phyloP scores from a whole-genome alignment of 2,113 vertebrate genomes.

The Campylomormyrus numenius region DNA sequence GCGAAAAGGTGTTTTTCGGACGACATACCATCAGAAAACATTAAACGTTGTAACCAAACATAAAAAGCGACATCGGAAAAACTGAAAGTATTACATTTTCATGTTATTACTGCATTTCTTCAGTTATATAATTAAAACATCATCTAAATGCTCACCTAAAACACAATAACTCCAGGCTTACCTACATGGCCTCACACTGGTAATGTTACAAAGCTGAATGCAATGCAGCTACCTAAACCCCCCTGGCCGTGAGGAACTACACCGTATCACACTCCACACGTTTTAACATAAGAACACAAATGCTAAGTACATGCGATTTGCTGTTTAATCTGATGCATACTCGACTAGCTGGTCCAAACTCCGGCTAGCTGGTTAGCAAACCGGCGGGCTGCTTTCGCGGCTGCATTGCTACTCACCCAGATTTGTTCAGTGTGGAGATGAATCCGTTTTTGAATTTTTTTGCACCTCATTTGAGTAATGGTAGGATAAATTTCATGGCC shows the following conservation, averaged over 20 bases:
- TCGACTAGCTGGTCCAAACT: neutral
- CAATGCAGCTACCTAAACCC: neutral
- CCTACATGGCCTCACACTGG: neutral
- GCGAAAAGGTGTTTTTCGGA: neutral
- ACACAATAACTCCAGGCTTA: neutral
- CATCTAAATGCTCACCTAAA: neutral
- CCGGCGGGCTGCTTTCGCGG: neutral
- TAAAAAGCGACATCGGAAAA: neutral
- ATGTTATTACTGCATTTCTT: neutral
- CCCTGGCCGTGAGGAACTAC: no score
- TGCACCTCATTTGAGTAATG: conserved; percentile 8
- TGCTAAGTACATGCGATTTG: neutral
- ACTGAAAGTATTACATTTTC: neutral
- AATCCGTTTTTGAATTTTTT: conserved; percentile 9
- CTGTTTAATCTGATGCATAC: neutral
- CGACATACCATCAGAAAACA: neutral
- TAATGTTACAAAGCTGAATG: neutral
- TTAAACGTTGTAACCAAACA: neutral
- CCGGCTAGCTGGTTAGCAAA: neutral
- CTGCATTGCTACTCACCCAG: neutral
- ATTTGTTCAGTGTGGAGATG: neutral
- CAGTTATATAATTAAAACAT: neutral
- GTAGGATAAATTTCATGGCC: neutral
- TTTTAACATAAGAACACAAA: neutral
- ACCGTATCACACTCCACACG: neutral